A percentile compares a stretch with the other conserved stretches of the same genome.
Evolutionary conservation across 2,797 vertebrate genomes (phyloP).

Genomic region (Lacerta viridis): DNA sequence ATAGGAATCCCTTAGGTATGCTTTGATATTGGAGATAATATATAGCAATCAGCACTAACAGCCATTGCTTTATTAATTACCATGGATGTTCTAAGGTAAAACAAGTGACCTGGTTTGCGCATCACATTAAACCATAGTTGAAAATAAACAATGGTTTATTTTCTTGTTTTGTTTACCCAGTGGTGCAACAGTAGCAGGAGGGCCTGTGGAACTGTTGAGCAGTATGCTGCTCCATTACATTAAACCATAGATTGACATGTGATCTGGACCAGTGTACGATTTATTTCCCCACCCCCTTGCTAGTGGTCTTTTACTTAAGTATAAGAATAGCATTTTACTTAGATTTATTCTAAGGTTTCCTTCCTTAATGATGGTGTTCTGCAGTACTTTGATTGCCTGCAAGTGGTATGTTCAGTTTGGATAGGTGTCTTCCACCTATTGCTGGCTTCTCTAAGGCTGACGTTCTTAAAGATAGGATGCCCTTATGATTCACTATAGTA

Average conservation of each 20-base stretch:
- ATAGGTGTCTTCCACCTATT: neutral
- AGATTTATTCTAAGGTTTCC: neutral
- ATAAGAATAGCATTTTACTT: constrained; percentile 2
- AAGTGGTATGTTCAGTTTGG: neutral
- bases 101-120: too few species aligned
- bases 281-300: neutral
- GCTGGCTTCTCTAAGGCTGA: neutral
- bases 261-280: neutral
- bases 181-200: too few species aligned
- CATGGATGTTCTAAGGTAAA: neutral
- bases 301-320: neutral
- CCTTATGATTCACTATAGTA: neutral
- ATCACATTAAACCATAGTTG: too few species aligned
- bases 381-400: neutral
- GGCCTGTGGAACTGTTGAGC: too few species aligned
- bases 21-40: too few species aligned
- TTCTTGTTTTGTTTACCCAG: too few species aligned
- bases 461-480: neutral
- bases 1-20: too few species aligned
- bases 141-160: too few species aligned
- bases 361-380: neutral
- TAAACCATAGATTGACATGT: too few species aligned
- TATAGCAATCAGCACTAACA: too few species aligned
- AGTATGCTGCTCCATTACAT: too few species aligned
- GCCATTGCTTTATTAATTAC: neutral